Base-by-base conservation (phyloP, 2,888 invertebrate species). In the Agrochola litura region DNA sequence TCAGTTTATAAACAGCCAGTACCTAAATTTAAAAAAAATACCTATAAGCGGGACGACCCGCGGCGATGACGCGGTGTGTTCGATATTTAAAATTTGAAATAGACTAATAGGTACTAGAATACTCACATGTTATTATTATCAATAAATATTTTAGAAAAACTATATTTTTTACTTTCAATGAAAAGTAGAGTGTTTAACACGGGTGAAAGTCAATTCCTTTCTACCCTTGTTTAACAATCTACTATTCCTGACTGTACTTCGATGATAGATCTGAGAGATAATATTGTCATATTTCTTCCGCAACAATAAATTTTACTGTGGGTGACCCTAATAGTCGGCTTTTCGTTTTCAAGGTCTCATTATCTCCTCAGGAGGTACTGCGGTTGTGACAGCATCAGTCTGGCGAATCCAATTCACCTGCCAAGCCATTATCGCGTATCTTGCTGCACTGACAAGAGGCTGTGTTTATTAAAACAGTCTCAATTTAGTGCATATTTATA, bases 321-420 rank as follows among this genome's bases (percentile, higher is more conserved):
- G 22, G 25, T 37, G 43, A 66, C n/a, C 60, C 1, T 49, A 1
- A 54, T 25, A n/a, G 16, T n/a, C 37, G 2, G 46, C 41, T 67
- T 74, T 30, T 43, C 12, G 30, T 22, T 74, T 63, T 19, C 41
- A 75, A 68, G 30, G n/a, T 52, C 19, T 52, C n/a, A 43, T 75
- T 80, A 67, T 68, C 80, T 67, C 16, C 22, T 80, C 46, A 74
- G 41, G 10, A 37, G 25, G 60, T 12, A 66, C 12, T 66, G 14
- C 25, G n/a, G 16, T 46, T 56, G 12, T 43, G 64, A 43, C 43
- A 77, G 49, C 56, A 58, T 72, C 72, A 72, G 49, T 79, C 78
- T 72, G n/a, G 61, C n/a, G 49, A n/a, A 41, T 49, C 43, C 63
- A 37, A 79, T 46, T 58, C 81, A 79, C 76, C 76, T 79, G 79